Evolutionary conservation across 2,888 invertebrate species (phyloP).

Genomic region (Leptopterna dolabrata): DNA sequence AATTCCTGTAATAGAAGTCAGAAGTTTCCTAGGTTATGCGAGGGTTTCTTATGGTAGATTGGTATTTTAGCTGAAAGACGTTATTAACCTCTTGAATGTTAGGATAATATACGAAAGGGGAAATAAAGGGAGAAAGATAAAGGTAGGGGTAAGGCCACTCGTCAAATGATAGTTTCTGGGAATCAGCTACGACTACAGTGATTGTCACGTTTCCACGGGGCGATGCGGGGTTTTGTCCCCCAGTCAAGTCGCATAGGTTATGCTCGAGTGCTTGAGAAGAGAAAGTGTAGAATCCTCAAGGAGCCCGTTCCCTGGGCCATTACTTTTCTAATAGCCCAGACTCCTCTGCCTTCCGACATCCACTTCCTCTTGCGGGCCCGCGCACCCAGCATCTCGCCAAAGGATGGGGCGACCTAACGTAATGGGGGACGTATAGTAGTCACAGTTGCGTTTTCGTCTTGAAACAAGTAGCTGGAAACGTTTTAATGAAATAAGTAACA

Average conservation of each 20-base stretch:
- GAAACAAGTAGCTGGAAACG: no score
- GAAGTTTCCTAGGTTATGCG: no score
- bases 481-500: no score
- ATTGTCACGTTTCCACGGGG: neutral
- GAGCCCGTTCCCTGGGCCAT: constrained; percentile 10
- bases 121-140: neutral
- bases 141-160: neutral
- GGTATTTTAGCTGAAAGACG: no score
- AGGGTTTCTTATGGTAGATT: no score
- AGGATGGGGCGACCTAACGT: neutral
- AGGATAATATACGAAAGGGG: neutral
- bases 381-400: neutral
- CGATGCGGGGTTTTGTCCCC: neutral
- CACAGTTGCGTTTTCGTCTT: neutral
- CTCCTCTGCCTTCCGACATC: neutral
- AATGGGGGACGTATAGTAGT: neutral
- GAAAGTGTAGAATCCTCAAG: constrained; percentile 13
- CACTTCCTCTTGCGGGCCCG: constrained; percentile 4
- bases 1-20: no score
- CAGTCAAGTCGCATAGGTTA: constrained; percentile 1
- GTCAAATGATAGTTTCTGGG: neutral
- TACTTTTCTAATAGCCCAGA: constrained; percentile 7
- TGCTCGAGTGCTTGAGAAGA: neutral
- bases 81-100: no score
- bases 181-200: neutral